Evolutionary conservation across 2,113 vertebrate species (phyloP), one percentile per base, ranked within the genome.

Genomic region (Hirundichthys speculiger): DNA sequence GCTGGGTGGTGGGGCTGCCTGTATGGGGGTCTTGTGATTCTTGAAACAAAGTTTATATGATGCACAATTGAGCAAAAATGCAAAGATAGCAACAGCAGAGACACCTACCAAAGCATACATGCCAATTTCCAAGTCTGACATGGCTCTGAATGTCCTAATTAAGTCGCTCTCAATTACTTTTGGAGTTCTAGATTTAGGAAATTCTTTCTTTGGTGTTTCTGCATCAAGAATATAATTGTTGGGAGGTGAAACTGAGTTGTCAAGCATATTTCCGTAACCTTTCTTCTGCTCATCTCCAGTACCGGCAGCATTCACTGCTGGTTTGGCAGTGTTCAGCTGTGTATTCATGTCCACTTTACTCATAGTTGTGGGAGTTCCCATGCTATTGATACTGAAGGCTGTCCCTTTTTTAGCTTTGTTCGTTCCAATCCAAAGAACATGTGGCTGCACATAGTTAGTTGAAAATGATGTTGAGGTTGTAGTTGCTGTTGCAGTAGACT

Each of bases 51-150:
- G 40, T 0, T 91, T 93, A n/a, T 95, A 95, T 5, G 94, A 92
- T 64, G 88, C 93, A 1, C 95, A 99, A 61, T 98, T 98, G 49
- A 96, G 86, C 0, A 99, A 83, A 88, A 98, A 94, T 20, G 95
- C 95, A 8, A 98, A 64, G 46, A 98, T 94, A 2, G 95, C 94
- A 70, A 98, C 78, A 78, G 95, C 95, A 57, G 95, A 96, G 54
- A 98, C 93, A 0, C 94, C 96, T 41, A 96, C 80, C 54, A 98
- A 70, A 0, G 95, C 93, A 0, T 97, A 98, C 92, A 98, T 96
- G 2, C 96, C 95, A 2, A 97, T 94, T 83, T 98, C 97, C 79
- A 98, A 56, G 64, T 98, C 95, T 0, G 93, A 94, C 72, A 98
- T 91, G 2, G 95, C 91, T 13, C 90, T 77, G 13, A 94, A 76